A percentile compares a stretch with the other conserved stretches of the same genome.
Evolutionary conservation across 2,888 invertebrate genomes (phyloP).

Genomic region (Plusia festucae): DNA sequence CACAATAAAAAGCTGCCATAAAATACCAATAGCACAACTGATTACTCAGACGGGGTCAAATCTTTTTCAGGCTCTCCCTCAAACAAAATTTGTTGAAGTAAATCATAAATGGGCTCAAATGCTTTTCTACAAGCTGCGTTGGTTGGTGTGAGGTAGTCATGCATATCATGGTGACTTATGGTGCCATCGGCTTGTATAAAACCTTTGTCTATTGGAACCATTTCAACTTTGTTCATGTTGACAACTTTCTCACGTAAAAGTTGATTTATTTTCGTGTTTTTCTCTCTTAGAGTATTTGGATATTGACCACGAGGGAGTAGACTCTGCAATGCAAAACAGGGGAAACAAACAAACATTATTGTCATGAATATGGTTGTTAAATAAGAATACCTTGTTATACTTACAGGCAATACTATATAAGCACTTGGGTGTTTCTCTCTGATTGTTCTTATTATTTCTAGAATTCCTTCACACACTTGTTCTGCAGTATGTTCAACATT

Average conservation of each 20-base stretch:
- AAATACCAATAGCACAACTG: conserved; percentile 53
- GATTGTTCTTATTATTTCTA: conserved; percentile 93
- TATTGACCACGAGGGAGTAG: conserved; percentile 96
- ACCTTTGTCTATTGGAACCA: conserved; percentile 94
- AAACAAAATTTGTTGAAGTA: conserved; percentile 93
- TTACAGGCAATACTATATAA: conserved; percentile 96
- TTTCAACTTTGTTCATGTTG: conserved; percentile 92
- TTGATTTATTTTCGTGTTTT: conserved; percentile 93
- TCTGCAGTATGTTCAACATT: conserved; percentile 95
- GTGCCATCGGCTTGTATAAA: conserved; percentile 94
- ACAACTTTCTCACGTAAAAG: conserved; percentile 91
- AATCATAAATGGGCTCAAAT: conserved; percentile 95
- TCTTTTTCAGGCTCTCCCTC: conserved; percentile 94
- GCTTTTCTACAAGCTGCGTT: conserved; percentile 96
- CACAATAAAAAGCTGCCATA: conserved; percentile 75
- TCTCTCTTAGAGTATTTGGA: conserved; percentile 94
- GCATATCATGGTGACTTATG: conserved; percentile 97
- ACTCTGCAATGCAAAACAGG: conserved; percentile 90
- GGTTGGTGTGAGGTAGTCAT: conserved; percentile 96
- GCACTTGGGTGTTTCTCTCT: conserved; percentile 94
- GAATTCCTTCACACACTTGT: conserved; percentile 94
- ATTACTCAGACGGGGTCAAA: conserved; percentile 92
- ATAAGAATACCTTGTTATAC: conserved; percentile 64
- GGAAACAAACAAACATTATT: conserved; percentile 17
- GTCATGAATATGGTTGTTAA: not conserved